These are phyloP conservation scores for Drosophila acutilabella DNA, from an alignment of 2,888 invertebrate genomes.

Conservation along the genomic window DNA sequence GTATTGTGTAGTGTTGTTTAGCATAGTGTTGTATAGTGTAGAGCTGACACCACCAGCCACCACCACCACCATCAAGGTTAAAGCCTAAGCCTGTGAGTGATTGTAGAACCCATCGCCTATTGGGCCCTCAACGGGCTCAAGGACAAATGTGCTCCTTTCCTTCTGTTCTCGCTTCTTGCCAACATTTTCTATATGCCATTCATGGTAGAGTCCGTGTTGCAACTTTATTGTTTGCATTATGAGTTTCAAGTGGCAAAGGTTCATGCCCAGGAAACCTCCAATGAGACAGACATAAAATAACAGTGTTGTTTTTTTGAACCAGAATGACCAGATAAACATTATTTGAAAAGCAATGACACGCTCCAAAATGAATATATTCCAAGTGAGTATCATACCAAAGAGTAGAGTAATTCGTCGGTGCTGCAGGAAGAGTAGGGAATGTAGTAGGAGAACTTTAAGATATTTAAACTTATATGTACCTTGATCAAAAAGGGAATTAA, in stretches of 20 bases:
- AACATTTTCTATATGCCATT: neutral
- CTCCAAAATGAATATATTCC: constrained; percentile 39
- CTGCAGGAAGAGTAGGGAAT: neutral
- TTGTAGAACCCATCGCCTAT: constrained; percentile 12
- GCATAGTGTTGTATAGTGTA: constrained; percentile 9
- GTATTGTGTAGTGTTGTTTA: constrained; percentile 16
- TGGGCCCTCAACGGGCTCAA: neutral
- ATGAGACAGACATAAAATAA: neutral
- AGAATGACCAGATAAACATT: constrained; percentile 20
- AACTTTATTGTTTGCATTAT: constrained; percentile 16
- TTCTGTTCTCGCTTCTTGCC: neutral
- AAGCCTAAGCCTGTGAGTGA: constrained; percentile 42
- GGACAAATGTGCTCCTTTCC: neutral
- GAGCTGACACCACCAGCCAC: neutral
- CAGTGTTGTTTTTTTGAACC: neutral
- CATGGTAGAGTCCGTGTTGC: constrained; percentile 2
- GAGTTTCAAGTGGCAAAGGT: constrained; percentile 14
- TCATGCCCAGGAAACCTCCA: neutral
- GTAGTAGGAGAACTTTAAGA: too few relatives aligned
- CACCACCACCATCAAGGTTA: constrained; percentile 23
- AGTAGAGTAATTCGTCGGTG: neutral
- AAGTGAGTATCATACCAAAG: constrained; percentile 15
- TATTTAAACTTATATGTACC: constrained; percentile 20
- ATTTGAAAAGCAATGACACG: constrained; percentile 1
- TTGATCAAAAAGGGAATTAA: neutral